Percentiles rank a stretch among this genome's conserved stretches.
These are phyloP conservation scores for Philopedon plagiatum DNA, from an alignment of 2,888 invertebrate species.

Conservation along the genomic window DNA sequence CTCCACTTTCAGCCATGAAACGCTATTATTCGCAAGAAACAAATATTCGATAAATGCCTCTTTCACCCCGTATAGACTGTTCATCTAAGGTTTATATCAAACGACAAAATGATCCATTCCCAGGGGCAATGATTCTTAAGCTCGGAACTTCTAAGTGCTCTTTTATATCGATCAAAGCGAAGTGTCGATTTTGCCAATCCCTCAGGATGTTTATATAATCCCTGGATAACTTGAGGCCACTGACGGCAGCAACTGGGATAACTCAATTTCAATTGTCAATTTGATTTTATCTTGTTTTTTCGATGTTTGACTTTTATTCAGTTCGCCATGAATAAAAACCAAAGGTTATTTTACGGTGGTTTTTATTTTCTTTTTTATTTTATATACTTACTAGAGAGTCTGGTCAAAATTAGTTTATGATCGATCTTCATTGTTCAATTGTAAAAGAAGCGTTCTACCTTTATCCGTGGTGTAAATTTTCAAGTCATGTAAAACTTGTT, in stretches of 20 bases:
- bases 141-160: constrained; percentile 35
- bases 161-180: constrained; percentile 36
- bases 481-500: too few species aligned
- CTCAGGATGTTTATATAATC: constrained; percentile 36
- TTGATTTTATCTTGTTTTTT: constrained; percentile 30
- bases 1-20: too few species aligned
- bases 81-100: constrained; percentile 21
- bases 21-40: too few species aligned
- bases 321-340: constrained; percentile 3
- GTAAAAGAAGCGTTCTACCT: too few species aligned
- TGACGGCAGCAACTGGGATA: constrained; percentile 30
- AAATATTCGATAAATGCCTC: neutral
- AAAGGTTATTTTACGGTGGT: constrained; percentile 9
- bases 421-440: too few species aligned
- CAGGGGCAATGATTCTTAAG: constrained; percentile 26
- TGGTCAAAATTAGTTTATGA: too few species aligned
- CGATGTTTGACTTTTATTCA: constrained; percentile 30
- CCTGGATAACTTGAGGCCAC: constrained; percentile 29
- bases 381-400: neutral
- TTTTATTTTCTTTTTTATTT: neutral
- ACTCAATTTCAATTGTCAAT: constrained; percentile 36
- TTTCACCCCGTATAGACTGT: neutral
- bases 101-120: constrained; percentile 29
- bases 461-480: too few species aligned
- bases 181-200: constrained; percentile 33